Evolutionary conservation across 2,888 invertebrate genomes (phyloP), one percentile per base, ranked within the genome.

Genomic region (Strigamia transsilvanica): DNA sequence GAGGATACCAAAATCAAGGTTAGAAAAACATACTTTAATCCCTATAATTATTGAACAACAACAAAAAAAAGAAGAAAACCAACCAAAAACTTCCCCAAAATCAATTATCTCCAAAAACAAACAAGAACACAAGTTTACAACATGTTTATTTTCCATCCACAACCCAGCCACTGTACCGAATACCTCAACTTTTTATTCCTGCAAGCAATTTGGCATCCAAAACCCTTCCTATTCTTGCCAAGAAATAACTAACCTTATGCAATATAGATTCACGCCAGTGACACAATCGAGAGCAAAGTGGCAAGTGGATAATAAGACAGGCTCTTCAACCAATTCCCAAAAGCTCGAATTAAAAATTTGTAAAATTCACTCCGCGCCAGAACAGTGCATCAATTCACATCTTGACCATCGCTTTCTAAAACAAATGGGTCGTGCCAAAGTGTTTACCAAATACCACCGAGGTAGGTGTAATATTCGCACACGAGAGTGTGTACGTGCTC

Each of bases 261-360:
- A 73, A 73, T 73, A 73, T 73, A 73, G 73, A n/a, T 15, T 73
- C 23, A 32, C 73, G 10, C 73, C 27, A 32, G 73, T 73, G 73
- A 73, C 32, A 27, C 73, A 73, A 73, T 73, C 73, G 12, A 73
- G 27, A n/a, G n/a, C n/a, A 23, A 13, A 66, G 27, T 66, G 73
- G 73, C 73, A 73, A 73, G 32, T 73, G 73, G 73, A 73, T 73
- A 73, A 73, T 73, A 73, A 73, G 73, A 73, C 73, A 32, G 23
- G 51, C 56, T 73, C 32, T 73, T 73, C 1, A 32, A 73, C 32
- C 73, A 73, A 73, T 73, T 32, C 32, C 32, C 32, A 73, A 32
- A 51, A 23, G 32, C 1, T 32, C 73, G 73, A 32, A 66, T 23
- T 66, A 66, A 66, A 66, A 73, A n/a, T 73, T 27, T 73, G 73